Conservation (phyloP, 2,113 vertebrate species). For the Indicator indicator region DNA sequence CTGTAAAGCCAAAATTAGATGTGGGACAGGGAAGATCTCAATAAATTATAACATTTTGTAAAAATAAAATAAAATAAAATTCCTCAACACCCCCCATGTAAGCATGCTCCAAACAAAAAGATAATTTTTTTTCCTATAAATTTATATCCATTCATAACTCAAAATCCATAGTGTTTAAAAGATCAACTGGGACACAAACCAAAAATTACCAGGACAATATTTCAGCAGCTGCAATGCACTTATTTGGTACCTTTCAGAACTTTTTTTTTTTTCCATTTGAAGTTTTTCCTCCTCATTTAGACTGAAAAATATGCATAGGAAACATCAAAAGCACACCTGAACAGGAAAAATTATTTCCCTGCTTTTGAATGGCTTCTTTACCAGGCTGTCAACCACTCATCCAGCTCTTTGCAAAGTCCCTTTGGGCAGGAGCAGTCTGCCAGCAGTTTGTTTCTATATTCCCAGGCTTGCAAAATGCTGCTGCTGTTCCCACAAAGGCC, state of each 20-base stretch:
- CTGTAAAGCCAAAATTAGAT: neutral
- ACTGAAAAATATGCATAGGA: neutral
- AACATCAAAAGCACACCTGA: conserved; percentile 40
- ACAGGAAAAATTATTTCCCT: neutral
- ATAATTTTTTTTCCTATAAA: neutral
- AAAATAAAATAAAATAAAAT: neutral
- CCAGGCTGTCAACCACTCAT: conserved; percentile 18
- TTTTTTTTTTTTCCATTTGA: neutral
- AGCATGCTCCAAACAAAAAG: neutral
- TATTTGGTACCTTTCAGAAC: neutral
- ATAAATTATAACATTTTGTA: neutral
- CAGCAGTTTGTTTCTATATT: neutral
- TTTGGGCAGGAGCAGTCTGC: neutral
- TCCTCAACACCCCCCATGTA: rapidly evolving
- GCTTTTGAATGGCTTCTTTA: conserved; percentile 12
- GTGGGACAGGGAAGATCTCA: neutral
- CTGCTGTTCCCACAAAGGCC: neutral
- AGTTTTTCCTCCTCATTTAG: neutral
- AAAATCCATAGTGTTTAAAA: neutral
- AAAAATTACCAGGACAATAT: neutral
- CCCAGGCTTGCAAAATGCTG: neutral
- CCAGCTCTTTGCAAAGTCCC: neutral
- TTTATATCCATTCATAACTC: neutral
- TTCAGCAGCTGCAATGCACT: neutral
- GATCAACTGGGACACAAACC: neutral